Evolutionary conservation across 2,888 invertebrate species (phyloP), one percentile per base, ranked within the genome.

Genomic region (Lithophane leautieri): DNA sequence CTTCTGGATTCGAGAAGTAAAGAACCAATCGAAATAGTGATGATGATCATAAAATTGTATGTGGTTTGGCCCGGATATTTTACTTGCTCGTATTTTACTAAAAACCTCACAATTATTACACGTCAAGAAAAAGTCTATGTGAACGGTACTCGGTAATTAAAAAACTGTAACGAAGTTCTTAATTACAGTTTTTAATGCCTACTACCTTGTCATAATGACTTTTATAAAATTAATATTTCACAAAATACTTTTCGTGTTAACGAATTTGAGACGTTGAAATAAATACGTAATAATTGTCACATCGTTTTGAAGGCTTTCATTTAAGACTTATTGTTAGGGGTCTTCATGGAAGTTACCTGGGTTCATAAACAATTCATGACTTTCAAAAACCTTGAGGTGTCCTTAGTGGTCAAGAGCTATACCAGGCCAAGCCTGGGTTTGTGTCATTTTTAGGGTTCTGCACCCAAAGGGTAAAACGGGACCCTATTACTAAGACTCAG

Each of bases 281-380:
- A 76, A 79, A 79, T 70, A 72, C 62, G 68, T 79, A 71, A 81
- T 85, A 63, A 61, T 73, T 65, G 65, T 73, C 76, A 78, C 73
- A n/a, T 80, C 68, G 73, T 81, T 73, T 68, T 47, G n/a, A 69
- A 72, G 71, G 63, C 63, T 86, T 67, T 72, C 68, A 79, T 44
- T 78, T 73, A 62, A 60, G 66, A 69, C 60, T 61, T n/a, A n/a
- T n/a, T 25, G 54, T 65, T 71, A 66, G 61, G 54, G 62, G 58
- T 73, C 73, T 79, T 76, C 63, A 75, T 67, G 68, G 81, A 83
- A 81, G 62, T 66, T 72, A 60, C 42, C 16, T 69, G 62, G 62
- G 79, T 75, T 73, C 68, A 82, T 86, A 76, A 85, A 83, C 65
- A 77, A 87, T 82, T 85, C 84, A 85, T 28, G 54, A 47, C 56